A percentile compares a stretch with the other conserved stretches of the same genome.
Evolutionary conservation across 2,888 invertebrate genomes (phyloP).

Genomic region (Synergus itoensis): DNA sequence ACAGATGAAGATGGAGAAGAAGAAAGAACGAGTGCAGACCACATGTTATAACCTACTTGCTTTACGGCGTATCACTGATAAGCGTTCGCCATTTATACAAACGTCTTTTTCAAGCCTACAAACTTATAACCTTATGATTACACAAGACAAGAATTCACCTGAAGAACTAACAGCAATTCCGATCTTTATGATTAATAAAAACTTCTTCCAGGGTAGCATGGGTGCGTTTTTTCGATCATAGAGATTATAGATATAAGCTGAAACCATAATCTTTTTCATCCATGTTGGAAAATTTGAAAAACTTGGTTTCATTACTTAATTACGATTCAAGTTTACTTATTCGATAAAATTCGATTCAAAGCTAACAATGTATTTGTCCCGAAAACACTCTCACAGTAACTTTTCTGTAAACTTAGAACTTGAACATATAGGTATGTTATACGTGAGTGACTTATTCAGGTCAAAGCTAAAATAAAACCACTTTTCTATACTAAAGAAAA

Average conservation of each 20-base stretch:
- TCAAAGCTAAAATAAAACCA: background rate
- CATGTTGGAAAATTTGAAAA: no score
- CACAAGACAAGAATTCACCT: slow-evolving; percentile 4
- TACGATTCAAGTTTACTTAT: no score
- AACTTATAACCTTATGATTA: background rate
- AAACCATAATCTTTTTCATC: background rate
- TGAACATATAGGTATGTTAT: background rate
- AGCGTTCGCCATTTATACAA: slow-evolving; percentile 10
- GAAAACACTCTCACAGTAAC: background rate
- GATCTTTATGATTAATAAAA: slow-evolving; percentile 18
- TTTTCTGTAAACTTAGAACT: background rate
- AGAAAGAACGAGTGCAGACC: slow-evolving; percentile 6
- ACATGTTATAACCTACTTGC: slow-evolving; percentile 23
- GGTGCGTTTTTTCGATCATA: slow-evolving; percentile 1
- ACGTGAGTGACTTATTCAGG: background rate
- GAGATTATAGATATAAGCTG: background rate
- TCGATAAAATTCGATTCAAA: background rate
- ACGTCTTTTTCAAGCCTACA: background rate
- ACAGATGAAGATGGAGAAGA: slow-evolving; percentile 27
- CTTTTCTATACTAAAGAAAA: background rate
- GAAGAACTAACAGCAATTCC: slow-evolving; percentile 10
- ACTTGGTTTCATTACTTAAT: background rate
- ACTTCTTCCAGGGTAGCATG: background rate
- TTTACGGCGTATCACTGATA: slow-evolving; percentile 27
- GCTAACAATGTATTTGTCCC: background rate